phyloP scores from a whole-genome alignment of 37 sponge, comb jelly and placozoan species.

The Axinella damicornis region DNA sequence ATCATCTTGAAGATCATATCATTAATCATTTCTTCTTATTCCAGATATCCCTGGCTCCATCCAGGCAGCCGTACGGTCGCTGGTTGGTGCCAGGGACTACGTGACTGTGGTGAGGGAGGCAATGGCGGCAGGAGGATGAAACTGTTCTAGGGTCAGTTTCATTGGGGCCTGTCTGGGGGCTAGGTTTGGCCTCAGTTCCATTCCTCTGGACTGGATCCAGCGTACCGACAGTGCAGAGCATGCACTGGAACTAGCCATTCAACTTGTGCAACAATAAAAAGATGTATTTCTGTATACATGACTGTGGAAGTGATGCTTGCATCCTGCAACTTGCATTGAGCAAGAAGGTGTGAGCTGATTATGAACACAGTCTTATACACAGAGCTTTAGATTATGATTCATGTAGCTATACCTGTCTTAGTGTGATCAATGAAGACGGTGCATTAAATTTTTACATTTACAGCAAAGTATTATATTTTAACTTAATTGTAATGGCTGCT shows the following conservation, averaged over 20 bases:
- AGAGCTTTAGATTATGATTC: no score
- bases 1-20: no score
- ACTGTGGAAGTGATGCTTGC: not conserved
- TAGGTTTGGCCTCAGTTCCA: slow-evolving; percentile 69
- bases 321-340: not conserved
- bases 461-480: no score
- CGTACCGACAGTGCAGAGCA: slow-evolving; percentile 47
- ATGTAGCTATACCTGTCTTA: no score
- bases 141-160: slow-evolving; percentile 51
- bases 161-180: slow-evolving; percentile 85
- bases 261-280: slow-evolving; percentile 23
- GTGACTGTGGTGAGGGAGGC: slow-evolving; percentile 44
- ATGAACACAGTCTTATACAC: not conserved
- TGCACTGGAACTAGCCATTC: slow-evolving; percentile 45
- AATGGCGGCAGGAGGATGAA: slow-evolving; percentile 61
- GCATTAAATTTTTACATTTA: no score
- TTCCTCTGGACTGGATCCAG: slow-evolving; percentile 72
- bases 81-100: slow-evolving; percentile 54
- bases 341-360: slow-evolving; percentile 1
- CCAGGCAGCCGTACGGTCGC: slow-evolving; percentile 52
- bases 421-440: no score
- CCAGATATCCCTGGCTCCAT: slow-evolving; percentile 72
- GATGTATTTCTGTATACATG: not conserved
- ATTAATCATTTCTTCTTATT: no score
- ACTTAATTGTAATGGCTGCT: no score